Percentiles rank a stretch among this genome's conserved stretches.
Conservation (phyloP, 2,888 invertebrate genomes). For the Dolichomitus sp. region DNA sequence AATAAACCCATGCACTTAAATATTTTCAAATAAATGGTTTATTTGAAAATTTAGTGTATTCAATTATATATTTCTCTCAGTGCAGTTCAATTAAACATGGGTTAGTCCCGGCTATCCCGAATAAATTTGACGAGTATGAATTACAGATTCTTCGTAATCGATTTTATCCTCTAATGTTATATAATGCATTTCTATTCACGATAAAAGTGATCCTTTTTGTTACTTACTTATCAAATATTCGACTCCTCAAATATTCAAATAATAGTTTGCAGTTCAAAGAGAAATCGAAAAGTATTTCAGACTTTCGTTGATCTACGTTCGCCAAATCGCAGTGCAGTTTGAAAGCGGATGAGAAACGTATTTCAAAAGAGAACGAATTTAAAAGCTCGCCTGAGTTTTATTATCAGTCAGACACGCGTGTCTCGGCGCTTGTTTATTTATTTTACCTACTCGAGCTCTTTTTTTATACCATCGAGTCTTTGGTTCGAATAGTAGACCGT, state of each 20-base stretch:
- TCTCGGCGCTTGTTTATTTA: conserved; percentile 41
- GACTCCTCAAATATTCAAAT: not conserved
- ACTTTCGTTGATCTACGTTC: not conserved
- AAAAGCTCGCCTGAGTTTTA: conserved; percentile 50
- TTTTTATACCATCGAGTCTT: conserved; percentile 59
- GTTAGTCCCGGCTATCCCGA: no score
- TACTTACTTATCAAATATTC: not conserved
- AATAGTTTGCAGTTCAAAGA: not conserved
- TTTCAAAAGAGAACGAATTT: conserved; percentile 46
- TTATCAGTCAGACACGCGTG: conserved; percentile 58
- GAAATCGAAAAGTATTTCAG: conserved; percentile 9
- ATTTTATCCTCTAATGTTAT: not conserved
- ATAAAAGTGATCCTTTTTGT: not conserved
- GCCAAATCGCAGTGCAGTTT: no score
- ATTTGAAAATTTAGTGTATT: no score
- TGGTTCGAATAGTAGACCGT: conserved; percentile 48
- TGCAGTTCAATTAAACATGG: no score
- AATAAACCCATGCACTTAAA: no score
- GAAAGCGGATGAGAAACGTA: conserved; percentile 19
- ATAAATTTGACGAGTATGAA: no score
- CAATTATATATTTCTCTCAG: no score
- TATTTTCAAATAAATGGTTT: no score
- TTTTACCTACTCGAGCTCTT: conserved; percentile 49
- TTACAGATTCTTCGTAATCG: not conserved
- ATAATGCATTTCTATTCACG: not conserved